Percentiles rank a stretch among this genome's conserved stretches.
phyloP scores from a whole-genome alignment of 2,113 vertebrate genomes.

The Hippocampus barbouri region DNA sequence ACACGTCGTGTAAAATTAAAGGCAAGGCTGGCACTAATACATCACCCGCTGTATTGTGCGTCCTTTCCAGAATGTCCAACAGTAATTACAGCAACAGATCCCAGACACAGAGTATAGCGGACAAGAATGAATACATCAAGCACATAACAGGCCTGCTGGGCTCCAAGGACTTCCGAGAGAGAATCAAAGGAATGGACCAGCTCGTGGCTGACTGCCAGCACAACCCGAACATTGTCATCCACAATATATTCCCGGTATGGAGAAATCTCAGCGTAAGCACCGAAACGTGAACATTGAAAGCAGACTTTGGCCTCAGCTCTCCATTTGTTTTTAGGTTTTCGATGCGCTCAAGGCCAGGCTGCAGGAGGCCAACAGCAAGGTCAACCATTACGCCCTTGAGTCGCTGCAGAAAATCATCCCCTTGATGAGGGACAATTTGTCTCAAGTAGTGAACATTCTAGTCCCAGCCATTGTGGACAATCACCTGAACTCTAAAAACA shows the following conservation, averaged over 20 bases:
- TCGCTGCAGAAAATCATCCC: constrained; percentile 82
- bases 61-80: constrained; percentile 68
- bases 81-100: constrained; percentile 66
- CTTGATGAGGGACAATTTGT: constrained; percentile 79
- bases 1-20: neutral
- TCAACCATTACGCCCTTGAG: constrained; percentile 85
- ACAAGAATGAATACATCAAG: constrained; percentile 80
- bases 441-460: constrained; percentile 85
- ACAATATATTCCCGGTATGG: constrained; percentile 82
- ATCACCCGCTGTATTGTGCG: neutral
- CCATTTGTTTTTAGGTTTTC: constrained; percentile 75
- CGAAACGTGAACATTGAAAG: neutral
- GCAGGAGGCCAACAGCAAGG: constrained; percentile 93
- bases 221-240: constrained; percentile 76
- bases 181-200: constrained; percentile 83
- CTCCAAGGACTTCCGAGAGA: constrained; percentile 86
- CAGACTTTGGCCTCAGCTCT: neutral
- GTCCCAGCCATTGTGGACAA: constrained; percentile 91
- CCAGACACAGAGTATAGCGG: constrained; percentile 72
- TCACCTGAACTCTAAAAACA: constrained; percentile 94
- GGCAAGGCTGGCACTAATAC: neutral
- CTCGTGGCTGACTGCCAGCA: constrained; percentile 79
- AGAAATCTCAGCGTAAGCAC: neutral
- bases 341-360: constrained; percentile 86
- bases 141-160: constrained; percentile 73